Conservation (phyloP, 2,888 invertebrate genomes). For the Enchytraeus crypticus region DNA sequence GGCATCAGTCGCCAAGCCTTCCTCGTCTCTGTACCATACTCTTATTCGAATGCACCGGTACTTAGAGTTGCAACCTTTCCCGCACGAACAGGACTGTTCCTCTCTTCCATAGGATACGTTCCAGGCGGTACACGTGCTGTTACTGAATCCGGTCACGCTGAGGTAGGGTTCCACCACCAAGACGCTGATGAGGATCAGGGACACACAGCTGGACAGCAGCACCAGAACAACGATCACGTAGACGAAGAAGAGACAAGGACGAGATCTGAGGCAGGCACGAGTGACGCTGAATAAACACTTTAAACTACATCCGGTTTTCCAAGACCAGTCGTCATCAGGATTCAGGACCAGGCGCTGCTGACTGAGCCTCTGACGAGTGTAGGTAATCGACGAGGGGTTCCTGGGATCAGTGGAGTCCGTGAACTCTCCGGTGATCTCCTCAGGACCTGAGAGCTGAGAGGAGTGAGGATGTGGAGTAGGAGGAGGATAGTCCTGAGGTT, state of each 20-base stretch:
- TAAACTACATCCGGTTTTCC: not conserved
- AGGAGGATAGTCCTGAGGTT: too few relatives aligned
- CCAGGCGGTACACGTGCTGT: not conserved
- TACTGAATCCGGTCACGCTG: not conserved
- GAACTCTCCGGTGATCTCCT: too few relatives aligned
- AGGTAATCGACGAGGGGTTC: too few relatives aligned
- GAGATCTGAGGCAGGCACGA: not conserved
- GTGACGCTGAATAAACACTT: not conserved
- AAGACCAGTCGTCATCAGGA: not conserved
- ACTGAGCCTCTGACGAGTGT: not conserved
- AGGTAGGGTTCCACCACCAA: slow-evolving; percentile 3
- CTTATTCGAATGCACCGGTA: slow-evolving; percentile 1
- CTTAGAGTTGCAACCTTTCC: slow-evolving; percentile 6
- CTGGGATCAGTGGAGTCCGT: too few relatives aligned
- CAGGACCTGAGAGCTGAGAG: too few relatives aligned
- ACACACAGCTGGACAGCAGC: slow-evolving; percentile 4
- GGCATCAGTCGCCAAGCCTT: not conserved
- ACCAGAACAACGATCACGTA: not conserved
- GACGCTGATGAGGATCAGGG: slow-evolving; percentile 1
- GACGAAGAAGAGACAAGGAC: slow-evolving; percentile 3
- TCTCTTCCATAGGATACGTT: not conserved
- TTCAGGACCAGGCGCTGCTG: not conserved
- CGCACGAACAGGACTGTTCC: slow-evolving; percentile 8
- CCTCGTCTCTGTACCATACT: not conserved
- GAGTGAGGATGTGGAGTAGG: too few relatives aligned